A percentile compares a stretch with the other conserved stretches of the same genome.
Conservation (phyloP, 2,888 invertebrate species). For the Lepidocyrtoides sp. region DNA sequence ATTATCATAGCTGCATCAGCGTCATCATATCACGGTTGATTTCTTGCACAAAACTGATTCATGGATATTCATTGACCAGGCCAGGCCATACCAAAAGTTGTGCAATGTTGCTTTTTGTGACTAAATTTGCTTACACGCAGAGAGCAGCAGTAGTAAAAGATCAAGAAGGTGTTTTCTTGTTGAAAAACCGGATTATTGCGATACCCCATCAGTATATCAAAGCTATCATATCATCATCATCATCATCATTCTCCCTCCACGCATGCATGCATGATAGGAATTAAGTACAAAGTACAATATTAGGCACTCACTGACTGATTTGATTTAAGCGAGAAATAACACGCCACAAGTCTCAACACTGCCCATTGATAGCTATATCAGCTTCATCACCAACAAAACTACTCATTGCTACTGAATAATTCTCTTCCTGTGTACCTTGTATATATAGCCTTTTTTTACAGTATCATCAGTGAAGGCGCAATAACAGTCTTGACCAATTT, state of each 20-base stretch:
- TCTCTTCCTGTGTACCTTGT: neutral
- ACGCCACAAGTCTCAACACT: slow-evolving; percentile 34
- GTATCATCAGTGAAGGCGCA: neutral
- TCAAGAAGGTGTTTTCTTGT: slow-evolving; percentile 18
- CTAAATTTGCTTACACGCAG: neutral
- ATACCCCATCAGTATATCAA: slow-evolving; percentile 25
- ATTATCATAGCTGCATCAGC: slow-evolving; percentile 3
- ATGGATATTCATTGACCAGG: slow-evolving; percentile 43
- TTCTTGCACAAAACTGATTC: neutral
- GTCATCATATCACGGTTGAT: neutral
- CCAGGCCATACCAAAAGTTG: slow-evolving; percentile 24
- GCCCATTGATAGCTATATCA: slow-evolving; percentile 54
- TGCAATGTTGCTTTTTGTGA: slow-evolving; percentile 21
- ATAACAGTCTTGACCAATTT: neutral
- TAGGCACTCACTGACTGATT: slow-evolving; percentile 46
- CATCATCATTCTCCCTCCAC: neutral
- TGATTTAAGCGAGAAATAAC: slow-evolving; percentile 44
- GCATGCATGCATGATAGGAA: slow-evolving; percentile 2
- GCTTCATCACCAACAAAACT: slow-evolving; percentile 36
- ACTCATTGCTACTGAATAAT: slow-evolving; percentile 48
- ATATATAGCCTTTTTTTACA: neutral
- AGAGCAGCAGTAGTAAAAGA: neutral
- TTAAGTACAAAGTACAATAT: slow-evolving; percentile 36
- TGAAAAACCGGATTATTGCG: slow-evolving; percentile 50
- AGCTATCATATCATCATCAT: slow-evolving; percentile 6